phyloP scores from a whole-genome alignment of 2,888 invertebrate genomes.

The Mythimna impura region DNA sequence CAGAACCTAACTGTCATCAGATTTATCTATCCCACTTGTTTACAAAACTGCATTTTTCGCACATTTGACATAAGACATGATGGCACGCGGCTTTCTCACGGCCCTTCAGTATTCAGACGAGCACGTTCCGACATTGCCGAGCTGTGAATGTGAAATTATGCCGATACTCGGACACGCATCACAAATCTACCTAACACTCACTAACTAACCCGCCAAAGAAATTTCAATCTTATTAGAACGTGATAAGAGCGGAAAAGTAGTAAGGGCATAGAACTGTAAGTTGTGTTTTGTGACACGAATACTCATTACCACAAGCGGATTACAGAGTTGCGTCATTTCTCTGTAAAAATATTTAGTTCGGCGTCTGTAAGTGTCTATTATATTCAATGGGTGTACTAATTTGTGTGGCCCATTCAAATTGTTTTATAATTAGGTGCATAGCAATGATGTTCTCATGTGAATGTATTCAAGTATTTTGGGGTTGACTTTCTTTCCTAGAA shows the following conservation, averaged over 20 bases:
- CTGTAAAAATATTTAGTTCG: slow-evolving; percentile 65
- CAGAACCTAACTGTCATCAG: slow-evolving; percentile 53
- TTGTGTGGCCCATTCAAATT: slow-evolving; percentile 64
- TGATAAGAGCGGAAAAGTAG: slow-evolving; percentile 22
- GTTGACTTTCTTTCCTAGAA: slow-evolving; percentile 40
- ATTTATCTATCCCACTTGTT: slow-evolving; percentile 49
- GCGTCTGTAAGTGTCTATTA: slow-evolving; percentile 48
- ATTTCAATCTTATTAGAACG: slow-evolving; percentile 54
- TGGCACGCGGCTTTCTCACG: slow-evolving; percentile 84
- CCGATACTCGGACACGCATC: slow-evolving; percentile 73
- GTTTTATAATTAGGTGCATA: slow-evolving; percentile 61
- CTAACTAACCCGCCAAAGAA: slow-evolving; percentile 55
- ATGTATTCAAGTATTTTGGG: slow-evolving; percentile 9
- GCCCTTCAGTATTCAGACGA: slow-evolving; percentile 74
- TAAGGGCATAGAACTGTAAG: slow-evolving; percentile 24
- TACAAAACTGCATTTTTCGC: slow-evolving; percentile 65
- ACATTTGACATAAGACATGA: slow-evolving; percentile 72
- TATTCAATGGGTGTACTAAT: slow-evolving; percentile 66
- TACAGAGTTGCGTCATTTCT: slow-evolving; percentile 71
- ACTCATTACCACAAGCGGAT: slow-evolving; percentile 71
- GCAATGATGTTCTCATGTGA: slow-evolving; percentile 17
- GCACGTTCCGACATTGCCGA: slow-evolving; percentile 73
- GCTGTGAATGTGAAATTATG: slow-evolving; percentile 83
- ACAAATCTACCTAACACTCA: slow-evolving; percentile 43
- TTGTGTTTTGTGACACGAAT: slow-evolving; percentile 71